A percentile compares a stretch with the other conserved stretches of the same genome.
Evolutionary conservation across 2,113 vertebrate species (phyloP).

Genomic region (Orthochromis malagaraziensis): DNA sequence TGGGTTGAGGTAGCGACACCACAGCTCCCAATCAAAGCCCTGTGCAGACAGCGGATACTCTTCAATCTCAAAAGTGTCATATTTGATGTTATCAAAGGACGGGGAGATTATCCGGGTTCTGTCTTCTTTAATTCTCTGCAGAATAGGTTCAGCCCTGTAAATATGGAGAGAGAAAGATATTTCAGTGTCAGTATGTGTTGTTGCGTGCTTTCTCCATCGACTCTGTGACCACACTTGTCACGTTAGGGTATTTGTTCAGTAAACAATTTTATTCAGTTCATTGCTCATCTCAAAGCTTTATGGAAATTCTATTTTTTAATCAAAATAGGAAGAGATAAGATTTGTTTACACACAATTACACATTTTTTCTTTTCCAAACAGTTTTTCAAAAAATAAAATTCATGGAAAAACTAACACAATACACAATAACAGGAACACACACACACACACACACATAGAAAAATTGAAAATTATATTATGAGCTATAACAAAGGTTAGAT

Average conservation of each 20-base stretch:
- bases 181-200: not conserved
- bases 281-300: not conserved
- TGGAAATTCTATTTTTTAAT: not conserved
- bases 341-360: not conserved
- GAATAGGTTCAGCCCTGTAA: slow-evolving; percentile 91
- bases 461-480: not conserved
- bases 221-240: not conserved
- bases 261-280: not conserved
- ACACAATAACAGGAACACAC: not conserved
- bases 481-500: not conserved
- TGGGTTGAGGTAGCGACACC: slow-evolving; percentile 97
- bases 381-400: not conserved
- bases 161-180: slow-evolving; percentile 5
- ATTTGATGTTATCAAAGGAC: slow-evolving; percentile 98
- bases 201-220: not conserved
- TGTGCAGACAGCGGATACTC: slow-evolving; percentile 94
- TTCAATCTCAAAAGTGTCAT: slow-evolving; percentile 96
- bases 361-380: not conserved
- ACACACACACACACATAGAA: not conserved
- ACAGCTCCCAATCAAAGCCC: slow-evolving; percentile 97
- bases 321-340: not conserved
- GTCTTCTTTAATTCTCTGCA: slow-evolving; percentile 91
- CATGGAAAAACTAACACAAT: not conserved
- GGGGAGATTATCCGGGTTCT: slow-evolving; percentile 91
- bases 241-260: not conserved